phyloP scores from a whole-genome alignment of 2,888 invertebrate genomes.

The Hydriomena furcata region DNA sequence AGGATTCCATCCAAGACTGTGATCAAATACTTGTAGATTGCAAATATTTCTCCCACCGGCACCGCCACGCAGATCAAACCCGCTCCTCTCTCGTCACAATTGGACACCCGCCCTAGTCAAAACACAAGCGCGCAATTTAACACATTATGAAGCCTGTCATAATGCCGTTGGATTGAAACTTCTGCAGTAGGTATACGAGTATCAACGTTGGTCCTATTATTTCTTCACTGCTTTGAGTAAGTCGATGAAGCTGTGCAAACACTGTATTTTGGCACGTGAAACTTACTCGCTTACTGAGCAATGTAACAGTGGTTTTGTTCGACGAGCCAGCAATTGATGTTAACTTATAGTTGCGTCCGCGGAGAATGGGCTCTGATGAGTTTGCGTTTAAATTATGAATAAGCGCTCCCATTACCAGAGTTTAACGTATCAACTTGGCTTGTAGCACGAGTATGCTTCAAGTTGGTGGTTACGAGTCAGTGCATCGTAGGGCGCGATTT shows the following conservation, averaged over 20 bases:
- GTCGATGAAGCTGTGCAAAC: constrained; percentile 50
- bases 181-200: no score
- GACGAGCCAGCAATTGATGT: constrained; percentile 48
- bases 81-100: no score
- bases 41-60: no score
- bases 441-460: not conserved
- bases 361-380: constrained; percentile 53
- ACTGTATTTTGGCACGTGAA: constrained; percentile 50
- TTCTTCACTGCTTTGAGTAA: constrained; percentile 5
- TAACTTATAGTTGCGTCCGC: constrained; percentile 51
- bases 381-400: constrained; percentile 63
- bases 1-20: no score
- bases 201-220: not conserved
- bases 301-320: constrained; percentile 44
- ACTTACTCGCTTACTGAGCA: constrained; percentile 41
- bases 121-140: no score
- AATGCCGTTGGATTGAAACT: not conserved
- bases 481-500: no score
- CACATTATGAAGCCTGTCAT: no score
- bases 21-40: no score
- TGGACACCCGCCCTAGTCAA: no score
- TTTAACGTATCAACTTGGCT: constrained; percentile 21
- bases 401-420: constrained; percentile 31
- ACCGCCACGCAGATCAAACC: no score
- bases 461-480: no score